A percentile compares a stretch with the other conserved stretches of the same genome.
Conservation (phyloP, 2,797 vertebrate species). For the Crocodylus rhombifer region DNA sequence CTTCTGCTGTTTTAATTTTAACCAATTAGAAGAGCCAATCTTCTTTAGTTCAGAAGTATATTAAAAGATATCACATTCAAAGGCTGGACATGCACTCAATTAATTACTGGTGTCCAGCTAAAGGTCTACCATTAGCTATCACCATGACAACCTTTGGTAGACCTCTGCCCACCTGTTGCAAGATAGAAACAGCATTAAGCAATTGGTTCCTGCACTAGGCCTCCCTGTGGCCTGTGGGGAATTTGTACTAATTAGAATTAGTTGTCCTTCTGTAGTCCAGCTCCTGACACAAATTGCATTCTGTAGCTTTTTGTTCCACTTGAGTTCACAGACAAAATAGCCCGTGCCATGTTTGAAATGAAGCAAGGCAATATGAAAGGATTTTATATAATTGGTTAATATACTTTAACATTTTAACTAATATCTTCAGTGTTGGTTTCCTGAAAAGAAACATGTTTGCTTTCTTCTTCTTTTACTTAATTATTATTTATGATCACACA, state of each 20-base stretch:
- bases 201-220: conserved; percentile 78
- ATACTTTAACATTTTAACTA: conserved; percentile 85
- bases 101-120: conserved; percentile 83
- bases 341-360: conserved; percentile 85
- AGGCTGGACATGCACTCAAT: conserved; percentile 73
- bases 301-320: conserved; percentile 89
- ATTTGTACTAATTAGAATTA: conserved; percentile 90
- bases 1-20: conserved; percentile 77
- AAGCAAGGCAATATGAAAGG: conserved; percentile 88
- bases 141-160: conserved; percentile 74
- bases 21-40: conserved; percentile 81
- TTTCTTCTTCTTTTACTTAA: conserved; percentile 76
- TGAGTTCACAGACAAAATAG: conserved; percentile 89
- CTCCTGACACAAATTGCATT: conserved; percentile 90
- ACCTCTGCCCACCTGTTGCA: conserved; percentile 85
- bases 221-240: conserved; percentile 83
- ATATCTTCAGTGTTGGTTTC: conserved; percentile 77
- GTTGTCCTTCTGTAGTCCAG: conserved; percentile 87
- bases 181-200: conserved; percentile 74
- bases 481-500: conserved; percentile 76
- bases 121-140: conserved; percentile 82
- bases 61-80: conserved; percentile 80
- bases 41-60: conserved; percentile 76
- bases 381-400: conserved; percentile 86
- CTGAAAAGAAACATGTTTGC: conserved; percentile 66